Base-by-base conservation (phyloP, 92 coral and sea anemone species). In the Palythoa grandiflora region DNA sequence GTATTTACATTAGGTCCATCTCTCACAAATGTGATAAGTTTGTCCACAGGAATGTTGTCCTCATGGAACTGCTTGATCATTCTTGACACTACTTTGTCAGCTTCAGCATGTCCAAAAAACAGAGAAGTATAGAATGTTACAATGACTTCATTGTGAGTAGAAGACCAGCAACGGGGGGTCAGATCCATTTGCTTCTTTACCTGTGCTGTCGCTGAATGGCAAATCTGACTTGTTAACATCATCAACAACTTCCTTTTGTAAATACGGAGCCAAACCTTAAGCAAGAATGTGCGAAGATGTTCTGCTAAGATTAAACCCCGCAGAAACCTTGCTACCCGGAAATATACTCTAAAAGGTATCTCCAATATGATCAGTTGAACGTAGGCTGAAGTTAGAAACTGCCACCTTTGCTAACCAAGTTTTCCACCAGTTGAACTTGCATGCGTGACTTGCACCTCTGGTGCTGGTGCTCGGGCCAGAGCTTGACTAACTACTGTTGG, bases 281-380 rank as follows among this genome's bases (percentile, higher is more conserved):
- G 86, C 87, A 75, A 86, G 65, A 65, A 80, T 88, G 63, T 88
- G 72, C 75, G 80, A 88, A 68, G 83, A 77, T 72, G 87, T 79
- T 88, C 87, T 89, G 78, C 91, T 75, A 65, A 89, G 77, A 63
- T 50, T 83, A 71, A 83, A 89, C 71, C 72, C 83, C 53, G 84
- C 84, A 83, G 84, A 74, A 72, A 89, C 77, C 80, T 83, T 89
- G 76, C 88, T 89, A 63, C 76, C 91, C 73, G 91, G 88, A 87
- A 89, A 89, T 78, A 75, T 89, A 66, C 77, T 48, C 88, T 63
- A 38, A 59, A 89, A 89, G 70, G 88, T 89, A 89, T 83, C 91
- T 83, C 91, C 88, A 72, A 89, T 74, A 89, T 83, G 91, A 83
- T 89, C 91, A 68, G 91, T 87, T 83, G 87, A 88, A 60, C 75